phyloP scores from a whole-genome alignment of 2,113 vertebrate species.

The Dermatemys mawii region DNA sequence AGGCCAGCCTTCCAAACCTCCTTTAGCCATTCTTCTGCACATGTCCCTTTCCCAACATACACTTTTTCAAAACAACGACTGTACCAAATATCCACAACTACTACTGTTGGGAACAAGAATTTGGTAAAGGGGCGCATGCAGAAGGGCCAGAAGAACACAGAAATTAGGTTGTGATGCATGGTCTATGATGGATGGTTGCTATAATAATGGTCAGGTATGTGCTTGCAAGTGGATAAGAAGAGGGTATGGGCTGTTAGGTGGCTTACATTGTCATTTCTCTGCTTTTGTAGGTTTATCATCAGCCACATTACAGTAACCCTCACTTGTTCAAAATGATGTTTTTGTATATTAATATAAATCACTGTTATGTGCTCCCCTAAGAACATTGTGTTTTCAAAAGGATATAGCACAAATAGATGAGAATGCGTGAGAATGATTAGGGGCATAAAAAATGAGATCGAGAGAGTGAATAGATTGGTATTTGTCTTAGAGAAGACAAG shows the following conservation, averaged over 20 bases:
- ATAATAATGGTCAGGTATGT: not conserved
- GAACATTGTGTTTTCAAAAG: not conserved
- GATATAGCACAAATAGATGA: not conserved
- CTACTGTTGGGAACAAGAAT: not conserved
- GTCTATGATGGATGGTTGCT: not conserved
- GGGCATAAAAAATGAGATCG: not conserved
- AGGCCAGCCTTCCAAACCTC: not conserved
- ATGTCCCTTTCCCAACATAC: not conserved
- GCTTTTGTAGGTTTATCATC: not conserved
- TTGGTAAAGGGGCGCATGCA: not conserved
- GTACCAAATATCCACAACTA: no score
- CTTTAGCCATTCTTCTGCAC: not conserved
- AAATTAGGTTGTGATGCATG: not conserved
- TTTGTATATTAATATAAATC: not conserved
- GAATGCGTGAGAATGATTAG: not conserved
- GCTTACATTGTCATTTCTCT: not conserved
- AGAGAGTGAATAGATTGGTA: no score
- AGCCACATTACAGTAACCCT: not conserved
- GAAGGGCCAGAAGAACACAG: not conserved
- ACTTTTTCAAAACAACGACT: not conserved
- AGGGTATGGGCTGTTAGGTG: not conserved
- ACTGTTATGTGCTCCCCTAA: not conserved
- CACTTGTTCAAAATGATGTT: not conserved
- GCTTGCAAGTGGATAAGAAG: not conserved
- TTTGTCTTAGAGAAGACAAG: no score